Percentiles rank a stretch among this genome's conserved stretches.
Conservation (phyloP, 2,113 vertebrate genomes). For the Brachypodius melanocephalos region DNA sequence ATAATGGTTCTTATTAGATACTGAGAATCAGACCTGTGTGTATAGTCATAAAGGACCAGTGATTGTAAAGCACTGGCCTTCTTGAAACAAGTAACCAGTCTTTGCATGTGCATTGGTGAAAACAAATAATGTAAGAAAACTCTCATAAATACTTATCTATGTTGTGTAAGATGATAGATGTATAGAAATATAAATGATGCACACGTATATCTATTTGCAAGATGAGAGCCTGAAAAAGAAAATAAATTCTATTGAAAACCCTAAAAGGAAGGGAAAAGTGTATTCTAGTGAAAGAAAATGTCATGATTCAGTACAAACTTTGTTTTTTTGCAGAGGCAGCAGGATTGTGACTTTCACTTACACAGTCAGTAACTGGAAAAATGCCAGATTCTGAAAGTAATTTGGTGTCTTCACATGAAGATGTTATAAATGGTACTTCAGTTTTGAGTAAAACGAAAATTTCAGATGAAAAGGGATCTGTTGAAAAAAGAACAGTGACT, state of each 20-base stretch:
- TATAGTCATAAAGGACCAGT: neutral
- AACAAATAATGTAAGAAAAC: neutral
- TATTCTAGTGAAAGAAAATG: neutral
- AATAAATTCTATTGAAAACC: neutral
- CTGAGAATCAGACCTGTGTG: neutral
- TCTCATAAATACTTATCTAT: neutral
- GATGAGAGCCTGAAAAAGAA: neutral
- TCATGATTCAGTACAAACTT: neutral
- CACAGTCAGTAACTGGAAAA: neutral
- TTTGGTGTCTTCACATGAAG: neutral
- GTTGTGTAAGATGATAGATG: neutral
- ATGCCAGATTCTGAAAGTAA: conserved; percentile 48
- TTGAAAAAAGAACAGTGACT: neutral
- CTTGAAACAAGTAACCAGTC: neutral
- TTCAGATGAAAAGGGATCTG: neutral
- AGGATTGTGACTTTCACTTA: neutral
- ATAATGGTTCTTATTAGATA: neutral
- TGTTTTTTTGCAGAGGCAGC: conserved; percentile 46
- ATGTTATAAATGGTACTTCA: neutral
- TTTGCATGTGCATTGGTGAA: neutral
- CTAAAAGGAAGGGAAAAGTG: neutral
- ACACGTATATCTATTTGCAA: neutral
- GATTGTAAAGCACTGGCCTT: neutral
- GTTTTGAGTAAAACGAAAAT: neutral
- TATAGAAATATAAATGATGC: neutral